phyloP scores from a whole-genome alignment of 1,140 invertebrate species.

The Campodea augens region DNA sequence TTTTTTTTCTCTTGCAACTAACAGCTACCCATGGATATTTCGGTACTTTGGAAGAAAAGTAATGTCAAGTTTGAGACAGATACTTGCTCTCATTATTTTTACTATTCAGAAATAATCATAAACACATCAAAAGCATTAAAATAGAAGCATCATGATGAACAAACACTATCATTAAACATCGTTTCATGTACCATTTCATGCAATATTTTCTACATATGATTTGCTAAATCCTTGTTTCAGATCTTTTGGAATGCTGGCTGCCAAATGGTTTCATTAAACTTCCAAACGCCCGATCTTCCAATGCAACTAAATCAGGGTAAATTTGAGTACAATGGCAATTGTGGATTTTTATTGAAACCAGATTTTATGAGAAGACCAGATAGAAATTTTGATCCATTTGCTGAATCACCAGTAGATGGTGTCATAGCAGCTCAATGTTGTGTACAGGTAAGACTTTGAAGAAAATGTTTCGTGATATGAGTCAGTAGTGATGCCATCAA shows the following conservation, averaged over 20 bases:
- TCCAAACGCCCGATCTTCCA: constrained; percentile 95
- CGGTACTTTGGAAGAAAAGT: too few relatives aligned
- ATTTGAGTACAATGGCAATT: constrained; percentile 96
- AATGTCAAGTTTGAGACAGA: too few relatives aligned
- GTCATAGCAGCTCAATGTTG: constrained; percentile 97
- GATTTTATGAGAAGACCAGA: constrained; percentile 97
- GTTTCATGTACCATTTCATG: not conserved
- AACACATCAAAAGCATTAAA: too few relatives aligned
- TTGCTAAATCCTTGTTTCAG: too few relatives aligned
- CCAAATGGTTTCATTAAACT: constrained; percentile 99
- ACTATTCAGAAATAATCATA: too few relatives aligned
- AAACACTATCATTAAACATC: not conserved
- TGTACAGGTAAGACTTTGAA: constrained; percentile 50
- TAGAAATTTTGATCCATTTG: constrained; percentile 94
- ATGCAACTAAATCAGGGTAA: constrained; percentile 99
- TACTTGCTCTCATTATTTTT: too few relatives aligned
- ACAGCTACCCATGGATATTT: too few relatives aligned
- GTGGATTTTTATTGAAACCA: constrained; percentile 91
- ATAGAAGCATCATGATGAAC: too few relatives aligned
- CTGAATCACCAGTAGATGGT: constrained; percentile 96
- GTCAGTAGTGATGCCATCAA: not conserved
- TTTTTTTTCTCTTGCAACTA: too few relatives aligned
- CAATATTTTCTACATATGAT: constrained; percentile 4
- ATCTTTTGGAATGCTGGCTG: constrained; percentile 84
- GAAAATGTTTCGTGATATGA: not conserved